Conservation (phyloP, 2,113 vertebrate species). For the Ramphastos sulfuratus region DNA sequence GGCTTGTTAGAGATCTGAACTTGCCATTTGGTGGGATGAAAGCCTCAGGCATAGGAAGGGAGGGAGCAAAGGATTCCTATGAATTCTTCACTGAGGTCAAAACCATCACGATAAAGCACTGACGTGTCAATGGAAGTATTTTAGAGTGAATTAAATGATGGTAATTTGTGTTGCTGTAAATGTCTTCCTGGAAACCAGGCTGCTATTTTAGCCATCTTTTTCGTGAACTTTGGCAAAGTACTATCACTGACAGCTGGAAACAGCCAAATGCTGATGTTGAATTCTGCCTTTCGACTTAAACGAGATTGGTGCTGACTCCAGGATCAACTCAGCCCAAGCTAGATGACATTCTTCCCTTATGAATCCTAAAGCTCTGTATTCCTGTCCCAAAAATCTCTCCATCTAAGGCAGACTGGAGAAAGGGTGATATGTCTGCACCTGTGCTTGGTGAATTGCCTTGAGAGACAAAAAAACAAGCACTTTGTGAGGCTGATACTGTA, state of each 20-base stretch:
- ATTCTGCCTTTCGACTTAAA: background rate
- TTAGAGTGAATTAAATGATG: background rate
- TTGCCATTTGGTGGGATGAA: constrained; percentile 98
- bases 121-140: background rate
- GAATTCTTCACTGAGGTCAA: constrained; percentile 98
- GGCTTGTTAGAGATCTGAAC: constrained; percentile 94
- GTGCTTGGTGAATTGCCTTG: background rate
- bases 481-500: background rate
- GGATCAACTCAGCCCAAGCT: background rate
- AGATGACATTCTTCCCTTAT: background rate
- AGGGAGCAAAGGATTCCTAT: constrained; percentile 92
- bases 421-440: background rate
- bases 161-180: background rate
- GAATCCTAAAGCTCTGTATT: background rate
- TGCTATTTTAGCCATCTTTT: background rate
- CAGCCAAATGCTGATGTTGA: background rate
- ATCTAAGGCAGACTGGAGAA: background rate
- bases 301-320: background rate
- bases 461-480: background rate
- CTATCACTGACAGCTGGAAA: background rate
- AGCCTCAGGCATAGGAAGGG: constrained; percentile 91
- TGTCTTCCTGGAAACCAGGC: background rate
- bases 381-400: background rate
- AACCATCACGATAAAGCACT: constrained; percentile 91
- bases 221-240: background rate